Conservation (phyloP, 2,797 vertebrate genomes). For the Sebastes aleutianus region DNA sequence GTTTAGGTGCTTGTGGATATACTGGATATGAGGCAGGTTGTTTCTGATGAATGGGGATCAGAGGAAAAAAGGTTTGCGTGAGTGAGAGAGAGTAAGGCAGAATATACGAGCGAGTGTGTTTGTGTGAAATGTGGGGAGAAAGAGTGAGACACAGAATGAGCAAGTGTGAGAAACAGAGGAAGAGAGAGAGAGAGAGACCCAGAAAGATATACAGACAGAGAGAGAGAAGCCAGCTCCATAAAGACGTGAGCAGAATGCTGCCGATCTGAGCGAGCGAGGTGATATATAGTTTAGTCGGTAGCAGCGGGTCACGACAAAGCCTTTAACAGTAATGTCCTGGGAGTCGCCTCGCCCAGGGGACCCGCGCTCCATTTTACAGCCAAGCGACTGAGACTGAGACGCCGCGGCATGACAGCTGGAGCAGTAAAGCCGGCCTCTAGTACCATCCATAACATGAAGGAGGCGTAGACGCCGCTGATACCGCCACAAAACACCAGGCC, state of each 20-base stretch:
- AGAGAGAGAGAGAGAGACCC: slow-evolving; percentile 38
- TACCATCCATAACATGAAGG: slow-evolving; percentile 75
- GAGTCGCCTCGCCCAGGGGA: slow-evolving; percentile 76
- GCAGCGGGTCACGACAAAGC: slow-evolving; percentile 78
- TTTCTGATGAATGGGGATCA: slow-evolving; percentile 41
- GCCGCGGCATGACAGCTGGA: slow-evolving; percentile 72
- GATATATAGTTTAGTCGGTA: slow-evolving; percentile 80
- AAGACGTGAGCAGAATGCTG: slow-evolving; percentile 77
- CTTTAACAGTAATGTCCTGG: slow-evolving; percentile 81
- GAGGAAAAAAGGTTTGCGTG: slow-evolving; percentile 5
- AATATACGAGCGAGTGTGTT: slow-evolving; percentile 22
- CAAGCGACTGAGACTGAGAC: slow-evolving; percentile 77
- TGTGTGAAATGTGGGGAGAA: slow-evolving; percentile 50
- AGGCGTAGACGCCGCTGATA: slow-evolving; percentile 67
- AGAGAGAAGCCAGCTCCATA: slow-evolving; percentile 53
- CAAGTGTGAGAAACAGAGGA: slow-evolving; percentile 51
- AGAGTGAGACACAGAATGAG: slow-evolving; percentile 55
- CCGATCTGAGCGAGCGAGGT: slow-evolving; percentile 54
- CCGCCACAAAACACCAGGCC: slow-evolving; percentile 77
- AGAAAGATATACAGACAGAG: slow-evolving; percentile 32
- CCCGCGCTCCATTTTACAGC: slow-evolving; percentile 80
- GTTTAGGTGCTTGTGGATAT: neutral
- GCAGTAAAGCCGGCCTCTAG: slow-evolving; percentile 75
- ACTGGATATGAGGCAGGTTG: slow-evolving; percentile 3
- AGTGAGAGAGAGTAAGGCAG: slow-evolving; percentile 7